Conservation (phyloP, 2,888 invertebrate species). For the Sicus ferrugineus region DNA sequence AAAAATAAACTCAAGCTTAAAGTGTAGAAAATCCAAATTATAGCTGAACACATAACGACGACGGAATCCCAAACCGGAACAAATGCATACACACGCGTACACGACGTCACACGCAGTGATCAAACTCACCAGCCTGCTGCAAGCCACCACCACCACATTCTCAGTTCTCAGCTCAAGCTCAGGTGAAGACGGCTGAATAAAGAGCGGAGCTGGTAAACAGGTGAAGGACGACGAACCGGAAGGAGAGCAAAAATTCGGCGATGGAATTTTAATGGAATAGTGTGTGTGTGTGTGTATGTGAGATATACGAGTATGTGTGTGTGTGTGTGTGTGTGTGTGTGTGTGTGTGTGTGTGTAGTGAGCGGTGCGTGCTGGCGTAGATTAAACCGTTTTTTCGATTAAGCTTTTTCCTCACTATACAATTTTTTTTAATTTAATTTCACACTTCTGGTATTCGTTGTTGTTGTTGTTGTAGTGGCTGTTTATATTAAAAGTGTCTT, state of each 20-base stretch:
- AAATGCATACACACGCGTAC: too few relatives aligned
- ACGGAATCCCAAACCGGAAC: neutral
- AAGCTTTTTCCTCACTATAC: neutral
- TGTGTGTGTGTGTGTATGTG: neutral
- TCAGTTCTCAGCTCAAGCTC: too few relatives aligned
- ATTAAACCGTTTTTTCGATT: neutral
- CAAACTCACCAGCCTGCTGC: too few relatives aligned
- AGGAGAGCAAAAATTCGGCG: too few relatives aligned
- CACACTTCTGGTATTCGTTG: conserved; percentile 27
- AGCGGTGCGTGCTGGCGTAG: neutral
- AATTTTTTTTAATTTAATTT: neutral
- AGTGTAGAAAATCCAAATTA: conserved; percentile 45
- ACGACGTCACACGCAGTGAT: too few relatives aligned
- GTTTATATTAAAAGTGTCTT: conserved; percentile 19
- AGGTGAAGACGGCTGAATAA: too few relatives aligned
- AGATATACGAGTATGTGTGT: neutral
- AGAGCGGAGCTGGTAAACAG: too few relatives aligned
- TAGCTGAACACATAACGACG: conserved; percentile 45
- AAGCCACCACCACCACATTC: too few relatives aligned
- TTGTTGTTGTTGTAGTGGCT: conserved; percentile 31
- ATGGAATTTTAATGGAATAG: too few relatives aligned
- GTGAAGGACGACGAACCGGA: too few relatives aligned
- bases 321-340: neutral
- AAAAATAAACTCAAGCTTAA: conserved; percentile 42
- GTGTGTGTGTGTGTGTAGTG: neutral